These are phyloP conservation scores for Podabrus alpinus DNA, from an alignment of 2,888 invertebrate genomes.

Conservation along the genomic window DNA sequence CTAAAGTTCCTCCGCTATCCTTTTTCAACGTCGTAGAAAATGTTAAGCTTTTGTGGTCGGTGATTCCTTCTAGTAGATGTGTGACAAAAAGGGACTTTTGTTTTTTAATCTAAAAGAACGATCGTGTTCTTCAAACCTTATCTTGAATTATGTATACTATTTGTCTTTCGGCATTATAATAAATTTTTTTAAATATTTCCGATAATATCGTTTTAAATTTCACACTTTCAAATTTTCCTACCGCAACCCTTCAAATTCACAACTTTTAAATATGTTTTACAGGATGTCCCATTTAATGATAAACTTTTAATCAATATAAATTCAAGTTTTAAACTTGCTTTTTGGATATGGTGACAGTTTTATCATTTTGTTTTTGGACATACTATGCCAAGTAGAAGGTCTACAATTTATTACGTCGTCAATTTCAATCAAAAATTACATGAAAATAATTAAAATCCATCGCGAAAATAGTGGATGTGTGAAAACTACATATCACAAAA, in stretches of 20 bases:
- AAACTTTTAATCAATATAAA: too few species aligned
- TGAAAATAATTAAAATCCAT: too few species aligned
- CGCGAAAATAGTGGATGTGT: too few species aligned
- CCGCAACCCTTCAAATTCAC: background rate
- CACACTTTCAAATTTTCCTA: background rate
- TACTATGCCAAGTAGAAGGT: too few species aligned
- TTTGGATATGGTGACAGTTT: too few species aligned
- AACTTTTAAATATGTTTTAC: background rate
- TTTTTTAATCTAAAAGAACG: background rate
- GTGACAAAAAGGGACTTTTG: background rate
- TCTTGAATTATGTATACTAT: background rate
- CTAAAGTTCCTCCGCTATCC: background rate
- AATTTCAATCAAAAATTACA: too few species aligned
- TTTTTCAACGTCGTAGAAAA: background rate
- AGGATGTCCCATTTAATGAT: background rate
- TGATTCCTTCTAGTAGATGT: background rate
- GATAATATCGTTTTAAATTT: background rate
- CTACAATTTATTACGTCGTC: too few species aligned
- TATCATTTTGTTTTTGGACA: too few species aligned
- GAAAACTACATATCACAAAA: too few species aligned
- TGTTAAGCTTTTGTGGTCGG: background rate
- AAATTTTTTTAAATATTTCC: background rate
- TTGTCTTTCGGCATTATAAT: background rate
- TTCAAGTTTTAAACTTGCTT: too few species aligned
- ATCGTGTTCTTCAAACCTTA: background rate